A percentile compares a stretch with the other conserved stretches of the same genome.
Conservation (phyloP, 1,140 invertebrate genomes). For the Achatina immaculata region DNA sequence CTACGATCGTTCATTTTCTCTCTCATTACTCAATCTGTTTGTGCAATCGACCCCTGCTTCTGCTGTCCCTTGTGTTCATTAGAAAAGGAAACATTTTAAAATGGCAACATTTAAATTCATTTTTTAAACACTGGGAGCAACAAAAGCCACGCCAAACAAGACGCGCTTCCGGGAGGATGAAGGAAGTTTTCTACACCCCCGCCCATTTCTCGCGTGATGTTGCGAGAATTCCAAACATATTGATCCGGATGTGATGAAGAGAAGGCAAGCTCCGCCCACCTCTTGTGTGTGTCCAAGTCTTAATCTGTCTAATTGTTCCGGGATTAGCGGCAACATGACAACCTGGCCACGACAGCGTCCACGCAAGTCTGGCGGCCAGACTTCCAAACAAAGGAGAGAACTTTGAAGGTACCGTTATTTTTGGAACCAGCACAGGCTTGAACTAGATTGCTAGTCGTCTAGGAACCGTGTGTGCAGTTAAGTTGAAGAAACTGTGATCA, state of each 20-base stretch:
- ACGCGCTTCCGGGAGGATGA: background rate
- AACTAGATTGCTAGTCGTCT: too few species aligned
- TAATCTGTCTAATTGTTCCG: background rate
- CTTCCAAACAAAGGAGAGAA: too few species aligned
- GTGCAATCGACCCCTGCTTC: too few species aligned
- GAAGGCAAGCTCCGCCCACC: background rate
- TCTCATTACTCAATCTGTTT: too few species aligned
- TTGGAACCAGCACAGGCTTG: too few species aligned
- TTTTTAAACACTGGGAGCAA: background rate
- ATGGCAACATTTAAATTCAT: background rate
- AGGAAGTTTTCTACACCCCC: background rate
- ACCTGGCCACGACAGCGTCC: background rate
- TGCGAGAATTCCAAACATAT: background rate
- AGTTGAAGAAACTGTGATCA: too few species aligned
- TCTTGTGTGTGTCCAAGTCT: background rate
- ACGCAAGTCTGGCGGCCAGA: too few species aligned
- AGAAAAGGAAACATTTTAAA: too few species aligned
- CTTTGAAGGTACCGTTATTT: too few species aligned
- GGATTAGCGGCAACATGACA: background rate
- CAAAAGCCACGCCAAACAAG: background rate
- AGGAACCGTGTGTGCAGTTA: too few species aligned
- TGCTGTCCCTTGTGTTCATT: too few species aligned
- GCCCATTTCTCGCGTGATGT: background rate
- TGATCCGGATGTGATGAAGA: background rate
- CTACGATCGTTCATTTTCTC: too few species aligned